Evolutionary conservation across 1,140 invertebrate species (phyloP).

Genomic region (Bombyx mandarina): DNA sequence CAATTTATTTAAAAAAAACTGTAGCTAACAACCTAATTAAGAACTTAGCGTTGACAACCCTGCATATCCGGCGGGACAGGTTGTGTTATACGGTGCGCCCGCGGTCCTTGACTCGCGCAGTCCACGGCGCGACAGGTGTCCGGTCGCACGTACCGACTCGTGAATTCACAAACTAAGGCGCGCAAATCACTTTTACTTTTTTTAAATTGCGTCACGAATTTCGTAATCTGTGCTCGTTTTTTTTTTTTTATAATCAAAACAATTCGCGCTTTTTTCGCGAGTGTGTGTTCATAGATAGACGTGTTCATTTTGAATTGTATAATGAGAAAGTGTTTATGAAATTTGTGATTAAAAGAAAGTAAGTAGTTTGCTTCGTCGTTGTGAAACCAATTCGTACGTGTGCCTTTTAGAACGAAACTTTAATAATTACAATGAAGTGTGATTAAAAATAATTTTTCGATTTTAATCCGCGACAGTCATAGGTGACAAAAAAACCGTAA

Average conservation of each 20-base stretch:
- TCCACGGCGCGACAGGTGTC: constrained; percentile 40
- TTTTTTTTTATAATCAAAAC: neutral
- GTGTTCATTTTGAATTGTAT: too few relatives aligned
- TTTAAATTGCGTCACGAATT: constrained; percentile 29
- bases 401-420: too few relatives aligned
- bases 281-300: neutral
- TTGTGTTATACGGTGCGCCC: constrained; percentile 15
- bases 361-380: too few relatives aligned
- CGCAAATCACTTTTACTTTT: constrained; percentile 48
- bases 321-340: too few relatives aligned
- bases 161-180: constrained; percentile 24
- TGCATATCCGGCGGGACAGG: constrained; percentile 55
- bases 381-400: too few relatives aligned
- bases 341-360: too few relatives aligned
- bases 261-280: neutral
- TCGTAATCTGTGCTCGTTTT: constrained; percentile 15
- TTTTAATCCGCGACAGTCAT: too few relatives aligned
- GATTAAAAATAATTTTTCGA: too few relatives aligned
- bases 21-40: too few relatives aligned
- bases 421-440: too few relatives aligned
- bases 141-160: constrained; percentile 34
- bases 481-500: too few relatives aligned
- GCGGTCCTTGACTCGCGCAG: constrained; percentile 47
- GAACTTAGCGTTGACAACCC: constrained; percentile 19
- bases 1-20: too few relatives aligned